Base-by-base conservation (phyloP, 2,113 vertebrate species). In the Malurus cyaneus region DNA sequence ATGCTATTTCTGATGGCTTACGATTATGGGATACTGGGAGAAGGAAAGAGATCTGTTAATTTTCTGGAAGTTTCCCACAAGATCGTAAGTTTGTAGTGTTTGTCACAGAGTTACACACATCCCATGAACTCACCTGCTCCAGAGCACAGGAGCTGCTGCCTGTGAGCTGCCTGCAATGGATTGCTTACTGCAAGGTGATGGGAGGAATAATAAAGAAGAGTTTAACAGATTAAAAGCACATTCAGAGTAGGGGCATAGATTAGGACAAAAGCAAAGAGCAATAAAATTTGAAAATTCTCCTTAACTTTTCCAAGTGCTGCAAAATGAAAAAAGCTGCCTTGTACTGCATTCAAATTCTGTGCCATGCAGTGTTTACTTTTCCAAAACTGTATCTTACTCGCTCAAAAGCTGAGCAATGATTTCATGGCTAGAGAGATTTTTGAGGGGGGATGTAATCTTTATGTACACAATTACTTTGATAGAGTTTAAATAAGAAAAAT, bases 141-240 rank as follows among this genome's bases (percentile, higher is more conserved):
- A 2, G 57, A 65, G 47, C 25, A 23, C 59, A 16, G 0, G 0
- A 56, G 18, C 34, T 74, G 39, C 79, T 46, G 61, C 52, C 76
- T 3, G 0, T 41, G n/a, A 73, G 19, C 53, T 67, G 32, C 44
- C 23, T 66, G 39, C 34, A 34, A 32, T 5, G 20, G 29, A 32
- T 6, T 47, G 52, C 17, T 80, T 5, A 26, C 16, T 15, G 12
- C 39, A 57, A 74, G 4, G 16, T 39, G 44, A 71, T 25, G 50
- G 76, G 15, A 44, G 36, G 5, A 90, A 47, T 18, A 47, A 23
- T 5, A 78, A 23, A 25, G 0, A 77, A 17, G 1, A 50, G 9
- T 39, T 54, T 49, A 76, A 28, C 8, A 53, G 16, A 52, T 26
- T 36, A 28, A 11, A 85, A 47, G 10, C 13, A 18, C 0, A 0